Evolutionary conservation across 2,797 vertebrate genomes (phyloP).

Genomic region (Ambastaia sidthimunki): DNA sequence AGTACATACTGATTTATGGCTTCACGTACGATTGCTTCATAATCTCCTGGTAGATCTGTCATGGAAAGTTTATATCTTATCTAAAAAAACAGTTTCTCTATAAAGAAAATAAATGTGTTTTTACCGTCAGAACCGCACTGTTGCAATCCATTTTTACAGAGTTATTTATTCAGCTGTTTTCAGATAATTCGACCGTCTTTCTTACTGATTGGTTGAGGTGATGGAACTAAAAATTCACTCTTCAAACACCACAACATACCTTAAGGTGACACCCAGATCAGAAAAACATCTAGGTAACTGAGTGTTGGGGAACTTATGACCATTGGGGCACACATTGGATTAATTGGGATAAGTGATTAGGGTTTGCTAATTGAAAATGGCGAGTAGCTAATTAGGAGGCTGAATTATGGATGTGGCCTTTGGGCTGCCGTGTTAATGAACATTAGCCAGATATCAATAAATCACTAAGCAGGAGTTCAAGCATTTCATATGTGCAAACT

Average conservation of each 20-base stretch:
- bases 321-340: background rate
- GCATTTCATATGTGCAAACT: slow-evolving; percentile 4
- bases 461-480: slow-evolving; percentile 39
- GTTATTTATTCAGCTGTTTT: background rate
- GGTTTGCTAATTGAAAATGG: slow-evolving; percentile 55
- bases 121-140: background rate
- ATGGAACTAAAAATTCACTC: background rate
- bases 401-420: slow-evolving; percentile 72
- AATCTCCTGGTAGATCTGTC: background rate
- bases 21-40: background rate
- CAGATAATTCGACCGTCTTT: background rate
- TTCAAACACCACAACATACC: background rate
- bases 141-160: background rate
- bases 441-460: slow-evolving; percentile 74
- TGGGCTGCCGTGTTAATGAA: slow-evolving; percentile 68
- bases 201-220: background rate
- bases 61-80: background rate
- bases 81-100: background rate
- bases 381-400: slow-evolving; percentile 64
- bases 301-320: background rate
- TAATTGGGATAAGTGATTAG: slow-evolving; percentile 64
- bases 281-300: background rate
- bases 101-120: background rate
- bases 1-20: background rate
- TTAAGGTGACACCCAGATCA: background rate